Base-by-base conservation (phyloP, 2,797 vertebrate species). In the Sandelia bainsii region DNA sequence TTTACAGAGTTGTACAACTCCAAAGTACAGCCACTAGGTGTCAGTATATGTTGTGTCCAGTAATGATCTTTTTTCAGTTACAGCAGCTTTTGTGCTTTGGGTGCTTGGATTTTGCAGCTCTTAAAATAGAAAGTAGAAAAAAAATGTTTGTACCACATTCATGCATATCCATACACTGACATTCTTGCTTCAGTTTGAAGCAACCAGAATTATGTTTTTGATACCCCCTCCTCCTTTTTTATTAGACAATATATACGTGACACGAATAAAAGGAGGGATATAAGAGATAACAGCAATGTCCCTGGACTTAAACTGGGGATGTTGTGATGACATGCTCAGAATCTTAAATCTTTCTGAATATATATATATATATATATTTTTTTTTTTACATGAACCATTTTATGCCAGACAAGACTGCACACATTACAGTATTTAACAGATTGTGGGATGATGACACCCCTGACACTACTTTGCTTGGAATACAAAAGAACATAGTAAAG, bases 11-110 rank as follows among this genome's bases (percentile, higher is more conserved):
- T n/a, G n/a, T n/a, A n/a, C n/a, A n/a, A n/a, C n/a, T n/a, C n/a
- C n/a, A n/a, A n/a, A n/a, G 9, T 46, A 22, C 13, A 0, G 37
- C 75, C 91, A 86, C 83, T 69, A 89, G 89, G 32, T 65, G 89
- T 75, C 89, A 83, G 77, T 62, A 60, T 68, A 39, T 19, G 22
- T 20, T 42, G 51, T 16, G 0, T 7, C 14, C n/a, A 62, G 29
- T 22, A 42, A 49, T 48, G n/a, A 1, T 14, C 2, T 3, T 17
- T 13, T 39, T 46, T 32, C 16, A 20, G 8, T 32, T 6, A 58
- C 34, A 25, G 52, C 65, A 23, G 0, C 54, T 52, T 42, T 6
- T 34, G 19, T 44, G 52, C 16, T 3, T 23, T 34, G 16, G 19
- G 4, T 12, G 1, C 34, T 45, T 27, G 46, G 9, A 40, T 27